Conservation (phyloP, 1,140 invertebrate genomes). For the Rhagoletis pomonella region DNA sequence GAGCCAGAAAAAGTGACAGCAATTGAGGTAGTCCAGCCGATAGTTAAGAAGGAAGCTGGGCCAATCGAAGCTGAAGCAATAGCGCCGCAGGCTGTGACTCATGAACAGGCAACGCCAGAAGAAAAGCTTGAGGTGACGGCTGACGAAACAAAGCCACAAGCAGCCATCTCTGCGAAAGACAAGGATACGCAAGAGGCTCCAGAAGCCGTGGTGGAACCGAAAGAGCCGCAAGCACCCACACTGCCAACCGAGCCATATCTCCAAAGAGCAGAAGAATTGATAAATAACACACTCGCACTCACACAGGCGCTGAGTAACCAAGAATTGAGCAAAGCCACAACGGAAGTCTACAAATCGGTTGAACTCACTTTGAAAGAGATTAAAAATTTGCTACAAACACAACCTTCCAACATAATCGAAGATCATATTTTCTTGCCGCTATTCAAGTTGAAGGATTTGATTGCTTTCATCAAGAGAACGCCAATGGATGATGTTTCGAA, state of each 20-base stretch:
- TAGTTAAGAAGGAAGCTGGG: neutral
- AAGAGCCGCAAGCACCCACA: neutral
- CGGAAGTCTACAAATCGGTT: conserved; percentile 30
- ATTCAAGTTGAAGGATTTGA: conserved; percentile 58
- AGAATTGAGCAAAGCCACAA: conserved; percentile 3
- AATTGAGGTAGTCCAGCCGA: neutral
- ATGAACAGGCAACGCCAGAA: too few relatives aligned
- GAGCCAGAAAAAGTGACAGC: neutral
- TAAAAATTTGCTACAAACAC: conserved; percentile 46
- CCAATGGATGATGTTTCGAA: conserved; percentile 11
- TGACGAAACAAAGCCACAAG: neutral
- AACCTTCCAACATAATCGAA: conserved; percentile 54
- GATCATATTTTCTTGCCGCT: conserved; percentile 59
- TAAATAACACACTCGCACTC: neutral
- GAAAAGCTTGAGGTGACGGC: too few relatives aligned
- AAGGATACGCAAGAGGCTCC: neutral
- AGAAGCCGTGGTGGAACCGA: neutral
- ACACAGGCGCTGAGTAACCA: neutral
- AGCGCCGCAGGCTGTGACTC: too few relatives aligned
- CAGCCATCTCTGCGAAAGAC: neutral
- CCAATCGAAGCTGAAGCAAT: neutral
- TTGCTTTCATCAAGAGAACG: conserved; percentile 56
- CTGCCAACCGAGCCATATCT: conserved; percentile 11
- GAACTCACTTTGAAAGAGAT: conserved; percentile 52
- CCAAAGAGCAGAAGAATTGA: neutral